Evolutionary conservation across 2,797 vertebrate species (phyloP), one percentile per base, ranked within the genome.

Genomic region (Gastrophryne carolinensis): DNA sequence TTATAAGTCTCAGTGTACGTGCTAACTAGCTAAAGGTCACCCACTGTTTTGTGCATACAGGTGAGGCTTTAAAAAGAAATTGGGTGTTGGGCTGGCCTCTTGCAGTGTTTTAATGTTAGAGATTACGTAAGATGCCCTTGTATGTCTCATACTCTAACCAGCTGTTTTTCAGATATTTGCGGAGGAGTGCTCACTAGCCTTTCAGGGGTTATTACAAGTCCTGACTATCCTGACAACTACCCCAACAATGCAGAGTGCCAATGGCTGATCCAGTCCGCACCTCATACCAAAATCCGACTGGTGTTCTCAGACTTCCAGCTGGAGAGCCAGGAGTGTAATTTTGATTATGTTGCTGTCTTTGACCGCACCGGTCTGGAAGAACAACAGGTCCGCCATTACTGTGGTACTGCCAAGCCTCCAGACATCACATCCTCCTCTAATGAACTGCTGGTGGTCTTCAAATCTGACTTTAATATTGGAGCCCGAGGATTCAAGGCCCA

Each of bases 381-480:
- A 2, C 79, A 82, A 5, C 87, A 80, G 8, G 86, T 96, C 64
- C 94, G 91, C 13, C 94, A 89, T 81, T 96, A 93, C 88, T 99
- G 97, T 0, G 96, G 97, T 13, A 85, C 83, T 2, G 7, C 88
- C 35, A 85, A 75, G 70, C 97, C 97, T 0, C 92, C 94, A 1
- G 90, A 88, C 65, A 88, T 83, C 0, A 19, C 94, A 80, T 97
- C 96, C 17, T 91, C 91, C 2, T 85, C 90, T 80, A 93, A 87
- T 0, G 92, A 96, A 79, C 89, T 98, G 26, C 90, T 96, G 24
- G 77, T 98, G 10, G 79, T 98, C 78, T 98, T 99, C 87, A 98
- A 95, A 82, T 99, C 97, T 0, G 97, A 99, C 83, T 98, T 96
- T 79, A 99, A 98, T 86, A 98, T 99, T 0, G 97, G 95, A 6